Percentiles rank a stretch among this genome's conserved stretches.
Evolutionary conservation across 2,888 invertebrate genomes (phyloP).

Genomic region (Autographa pulchrina): DNA sequence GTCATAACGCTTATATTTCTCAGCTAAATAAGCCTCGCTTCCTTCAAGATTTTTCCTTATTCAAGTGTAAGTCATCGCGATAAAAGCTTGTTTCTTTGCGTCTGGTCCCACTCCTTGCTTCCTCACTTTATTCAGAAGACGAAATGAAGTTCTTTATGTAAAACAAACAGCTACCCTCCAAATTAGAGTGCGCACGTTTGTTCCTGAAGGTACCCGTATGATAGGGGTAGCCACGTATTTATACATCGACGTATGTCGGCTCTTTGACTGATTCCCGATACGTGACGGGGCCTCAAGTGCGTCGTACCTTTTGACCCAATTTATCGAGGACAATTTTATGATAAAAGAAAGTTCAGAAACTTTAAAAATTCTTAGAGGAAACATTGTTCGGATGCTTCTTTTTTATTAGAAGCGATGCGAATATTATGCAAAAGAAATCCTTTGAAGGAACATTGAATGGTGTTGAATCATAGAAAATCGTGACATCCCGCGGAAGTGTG

Average conservation of each 20-base stretch:
- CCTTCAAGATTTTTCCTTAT: slow-evolving; percentile 37
- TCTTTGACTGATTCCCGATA: slow-evolving; percentile 57
- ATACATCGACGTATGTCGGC: slow-evolving; percentile 38
- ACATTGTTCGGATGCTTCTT: slow-evolving; percentile 27
- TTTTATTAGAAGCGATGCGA: slow-evolving; percentile 34
- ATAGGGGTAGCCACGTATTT: slow-evolving; percentile 35
- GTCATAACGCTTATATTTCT: slow-evolving; percentile 35
- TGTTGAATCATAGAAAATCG: slow-evolving; percentile 58
- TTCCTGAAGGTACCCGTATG: slow-evolving; percentile 15
- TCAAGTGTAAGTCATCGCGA: slow-evolving; percentile 46
- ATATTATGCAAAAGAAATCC: slow-evolving; percentile 56
- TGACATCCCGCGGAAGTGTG: slow-evolving; percentile 52
- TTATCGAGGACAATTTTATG: slow-evolving; percentile 52
- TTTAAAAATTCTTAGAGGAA: slow-evolving; percentile 34
- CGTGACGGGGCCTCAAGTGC: slow-evolving; percentile 44
- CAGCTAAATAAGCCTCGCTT: slow-evolving; percentile 41
- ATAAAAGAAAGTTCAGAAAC: slow-evolving; percentile 48
- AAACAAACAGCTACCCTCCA: slow-evolving; percentile 42
- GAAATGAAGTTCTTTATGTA: slow-evolving; percentile 42
- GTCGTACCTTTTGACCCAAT: slow-evolving; percentile 56
- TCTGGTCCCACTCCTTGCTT: slow-evolving; percentile 24
- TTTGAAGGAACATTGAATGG: slow-evolving; percentile 52
- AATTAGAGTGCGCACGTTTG: slow-evolving; percentile 38
- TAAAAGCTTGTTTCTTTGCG: slow-evolving; percentile 49
- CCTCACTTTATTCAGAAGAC: slow-evolving; percentile 43